Base-by-base conservation (phyloP, 2,797 vertebrate genomes). In the Anas bernieri region DNA sequence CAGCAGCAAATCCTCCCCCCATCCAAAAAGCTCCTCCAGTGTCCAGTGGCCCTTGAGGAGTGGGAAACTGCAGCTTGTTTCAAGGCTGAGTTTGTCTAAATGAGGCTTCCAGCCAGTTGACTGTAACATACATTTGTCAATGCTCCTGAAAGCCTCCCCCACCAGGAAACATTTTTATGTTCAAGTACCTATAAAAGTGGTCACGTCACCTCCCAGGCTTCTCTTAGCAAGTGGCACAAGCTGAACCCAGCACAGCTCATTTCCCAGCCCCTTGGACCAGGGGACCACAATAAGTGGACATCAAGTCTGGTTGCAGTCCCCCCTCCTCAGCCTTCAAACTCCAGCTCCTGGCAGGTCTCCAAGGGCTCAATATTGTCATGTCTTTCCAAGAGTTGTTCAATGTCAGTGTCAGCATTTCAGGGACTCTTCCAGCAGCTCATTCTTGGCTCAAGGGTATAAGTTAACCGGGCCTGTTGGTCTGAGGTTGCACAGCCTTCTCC, bases 181-280 rank as follows among this genome's bases (percentile, higher is more conserved):
- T 59, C 37, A 83, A 92, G 46, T 66, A 90, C 83, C 90, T 94
- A 83, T 86, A 91, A 94, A 96, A 93, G 82, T 10, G 46, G 62
- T 90, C 87, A 82, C 33, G 25, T 91, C 90, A 86, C 18, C 4
- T 0, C 43, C 50, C 67, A 66, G 46, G 62, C 66, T 76, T 50
- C 69, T 62, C 39, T 0, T 15, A 91, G 59, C 3, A 15, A 86
- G 73, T 0, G 1, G 87, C 54, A 90, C 41, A 83, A 72, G 61
- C 41, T 3, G 0, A 91, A 1, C 69, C 73, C 50, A 28, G 69
- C 31, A 37, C 66, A 62, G 69, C 7, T 91, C 59, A 67, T 92
- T 90, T 74, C 28, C 67, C 70, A 82, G 77, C 59, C 67, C 17
- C 0, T 26, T 35, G 63, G 77, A 87, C 41, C 20, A 4, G 28